Evolutionary conservation across 2,113 vertebrate species (phyloP), one percentile per base, ranked within the genome.

Genomic region (Marcusenius ussheri): DNA sequence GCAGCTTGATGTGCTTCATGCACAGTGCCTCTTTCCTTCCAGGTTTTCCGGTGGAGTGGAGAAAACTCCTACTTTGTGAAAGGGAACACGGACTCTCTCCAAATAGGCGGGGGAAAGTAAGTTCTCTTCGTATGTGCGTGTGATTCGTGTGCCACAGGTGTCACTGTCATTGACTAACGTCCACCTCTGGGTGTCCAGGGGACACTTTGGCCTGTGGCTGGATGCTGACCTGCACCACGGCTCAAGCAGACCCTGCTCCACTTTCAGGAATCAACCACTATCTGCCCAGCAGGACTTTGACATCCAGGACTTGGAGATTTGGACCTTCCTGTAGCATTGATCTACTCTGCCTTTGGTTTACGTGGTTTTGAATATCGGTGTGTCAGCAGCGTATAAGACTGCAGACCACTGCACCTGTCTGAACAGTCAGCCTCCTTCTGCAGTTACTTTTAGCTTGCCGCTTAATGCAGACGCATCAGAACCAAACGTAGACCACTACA

Each of bases 1-100:
- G 11, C 50, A 24, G 39, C 45, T 4, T 45, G 27, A 87, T 1
- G n/a, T 87, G 27, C 45, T 53, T 35, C 39, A 50, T 56, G 50
- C 24, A 56, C 49, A 39, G 45, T 46, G 45, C 2, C 92, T 66
- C 35, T 93, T n/a, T 35, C 50, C 92, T 84, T 46, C 42, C 35
- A 99, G 98, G 96, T 98, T 88, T 99, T 97, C 91, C 97, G 97
- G 90, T 99, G 98, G 98, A 98, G 97, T 77, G 98, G 98, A 84
- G 98, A 99, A 92, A 99, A 99, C 90, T 99, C 98, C 0, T 99
- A 99, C 93, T 99, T 99, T 93, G 98, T 99, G 92, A 99, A 99
- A 17, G 98, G 98, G 94, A 97, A 98, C 91, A 97, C 92, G 88
- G 97, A 96, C 92, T 99, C 97, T 92, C 96, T 99, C 92, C 97